These are phyloP conservation scores for Ibycter americanus DNA, from an alignment of 2,797 vertebrate species.

Conservation along the genomic window DNA sequence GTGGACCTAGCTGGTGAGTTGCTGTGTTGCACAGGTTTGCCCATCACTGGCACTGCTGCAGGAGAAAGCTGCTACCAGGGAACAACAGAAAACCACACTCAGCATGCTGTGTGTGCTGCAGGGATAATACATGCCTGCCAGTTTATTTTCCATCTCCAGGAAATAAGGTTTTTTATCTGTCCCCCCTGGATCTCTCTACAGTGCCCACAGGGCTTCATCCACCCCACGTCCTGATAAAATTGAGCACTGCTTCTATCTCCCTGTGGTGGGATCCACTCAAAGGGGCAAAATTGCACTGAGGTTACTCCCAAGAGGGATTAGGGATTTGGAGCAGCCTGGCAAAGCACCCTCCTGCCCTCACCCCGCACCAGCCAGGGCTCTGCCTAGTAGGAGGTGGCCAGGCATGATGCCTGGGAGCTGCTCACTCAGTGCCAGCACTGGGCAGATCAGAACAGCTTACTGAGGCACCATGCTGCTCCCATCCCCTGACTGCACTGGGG, in stretches of 20 bases:
- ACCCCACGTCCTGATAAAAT: rapidly evolving
- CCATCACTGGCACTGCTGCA: background rate
- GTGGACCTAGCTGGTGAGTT: background rate
- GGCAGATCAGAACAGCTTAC: background rate
- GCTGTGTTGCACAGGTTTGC: background rate
- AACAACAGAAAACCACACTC: rapidly evolving
- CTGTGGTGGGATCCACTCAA: background rate
- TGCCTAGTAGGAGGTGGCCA: background rate
- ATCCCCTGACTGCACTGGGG: rapidly evolving
- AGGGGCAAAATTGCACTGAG: background rate
- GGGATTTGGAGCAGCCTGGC: background rate
- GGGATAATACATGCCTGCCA: background rate
- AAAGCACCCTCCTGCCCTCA: background rate
- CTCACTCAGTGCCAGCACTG: background rate
- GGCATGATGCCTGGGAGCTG: background rate
- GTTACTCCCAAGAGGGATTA: background rate
- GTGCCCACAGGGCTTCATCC: background rate
- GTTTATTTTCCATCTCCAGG: background rate
- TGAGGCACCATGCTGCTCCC: background rate
- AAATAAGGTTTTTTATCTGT: background rate
- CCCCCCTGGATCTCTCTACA: background rate
- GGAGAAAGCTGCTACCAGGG: background rate
- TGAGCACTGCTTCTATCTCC: background rate
- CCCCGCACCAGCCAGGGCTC: background rate
- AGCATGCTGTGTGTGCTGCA: background rate